Conservation (phyloP, 2,113 vertebrate genomes). For the Nycticebus coucang region DNA sequence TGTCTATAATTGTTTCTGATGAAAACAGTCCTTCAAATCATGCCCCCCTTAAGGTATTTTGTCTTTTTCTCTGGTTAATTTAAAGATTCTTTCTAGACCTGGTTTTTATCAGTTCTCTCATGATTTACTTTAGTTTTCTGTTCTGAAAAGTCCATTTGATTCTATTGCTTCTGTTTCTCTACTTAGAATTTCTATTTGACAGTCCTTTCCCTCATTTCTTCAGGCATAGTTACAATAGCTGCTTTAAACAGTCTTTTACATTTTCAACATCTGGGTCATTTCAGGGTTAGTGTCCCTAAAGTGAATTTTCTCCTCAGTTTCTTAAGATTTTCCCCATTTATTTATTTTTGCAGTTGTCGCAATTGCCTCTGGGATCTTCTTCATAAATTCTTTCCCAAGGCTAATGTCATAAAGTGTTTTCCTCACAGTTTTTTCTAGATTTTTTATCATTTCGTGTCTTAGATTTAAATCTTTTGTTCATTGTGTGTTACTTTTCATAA, state of each 20-base stretch:
- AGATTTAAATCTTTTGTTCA: too few species aligned
- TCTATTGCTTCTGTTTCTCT: neutral
- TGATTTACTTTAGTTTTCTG: neutral
- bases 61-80: neutral
- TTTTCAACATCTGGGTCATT: neutral
- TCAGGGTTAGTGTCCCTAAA: neutral
- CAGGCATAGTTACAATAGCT: neutral
- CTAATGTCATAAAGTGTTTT: too few species aligned
- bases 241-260: neutral
- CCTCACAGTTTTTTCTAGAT: too few species aligned
- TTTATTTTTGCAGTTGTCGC: too few species aligned
- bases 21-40: neutral
- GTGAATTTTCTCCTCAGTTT: neutral
- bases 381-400: too few species aligned
- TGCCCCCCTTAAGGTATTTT: neutral
- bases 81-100: neutral
- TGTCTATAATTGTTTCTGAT: neutral
- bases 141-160: neutral
- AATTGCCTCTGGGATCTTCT: too few species aligned
- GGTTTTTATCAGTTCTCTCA: neutral
- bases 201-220: neutral
- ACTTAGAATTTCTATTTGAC: neutral
- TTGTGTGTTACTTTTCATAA: too few species aligned
- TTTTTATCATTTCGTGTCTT: too few species aligned
- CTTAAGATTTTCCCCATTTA: neutral